Evolutionary conservation across 2,888 invertebrate genomes (phyloP).

Genomic region (Deilephila elpenor): DNA sequence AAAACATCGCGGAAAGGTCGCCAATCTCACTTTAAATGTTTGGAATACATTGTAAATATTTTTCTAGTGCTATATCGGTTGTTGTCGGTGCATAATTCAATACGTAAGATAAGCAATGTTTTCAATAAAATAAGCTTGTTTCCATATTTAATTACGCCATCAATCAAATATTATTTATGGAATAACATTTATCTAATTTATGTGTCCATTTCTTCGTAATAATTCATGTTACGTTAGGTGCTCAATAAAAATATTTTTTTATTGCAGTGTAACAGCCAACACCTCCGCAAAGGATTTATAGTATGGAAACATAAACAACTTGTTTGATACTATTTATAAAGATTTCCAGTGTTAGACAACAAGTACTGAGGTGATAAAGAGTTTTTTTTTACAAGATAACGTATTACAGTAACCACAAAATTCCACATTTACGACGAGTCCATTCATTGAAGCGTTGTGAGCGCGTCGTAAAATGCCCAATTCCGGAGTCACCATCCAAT

Average conservation of each 20-base stretch:
- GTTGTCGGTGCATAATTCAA: constrained; percentile 21
- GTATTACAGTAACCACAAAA: constrained; percentile 54
- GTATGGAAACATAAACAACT: neutral
- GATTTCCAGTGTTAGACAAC: neutral
- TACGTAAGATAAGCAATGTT: constrained; percentile 18
- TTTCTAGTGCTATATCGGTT: constrained; percentile 20
- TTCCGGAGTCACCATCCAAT: constrained; percentile 56
- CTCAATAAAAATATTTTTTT: neutral
- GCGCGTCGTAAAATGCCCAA: constrained; percentile 63
- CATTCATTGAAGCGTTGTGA: constrained; percentile 69
- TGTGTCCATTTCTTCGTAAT: constrained; percentile 5
- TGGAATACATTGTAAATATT: constrained; percentile 17
- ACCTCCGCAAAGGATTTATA: neutral
- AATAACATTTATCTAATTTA: constrained; percentile 19
- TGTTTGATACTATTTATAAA: neutral
- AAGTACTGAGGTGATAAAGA: constrained; percentile 5
- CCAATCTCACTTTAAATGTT: neutral
- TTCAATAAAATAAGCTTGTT: constrained; percentile 9
- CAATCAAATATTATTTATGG: constrained; percentile 11
- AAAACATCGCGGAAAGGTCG: constrained; percentile 13
- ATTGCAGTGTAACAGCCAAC: neutral
- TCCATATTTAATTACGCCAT: constrained; percentile 17
- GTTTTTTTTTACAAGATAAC: constrained; percentile 23
- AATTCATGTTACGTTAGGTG: constrained; percentile 2
- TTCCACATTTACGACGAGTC: constrained; percentile 70